Percentiles rank a stretch among this genome's conserved stretches.
Conservation (phyloP, 2,888 invertebrate genomes). For the Tenthredo notha region DNA sequence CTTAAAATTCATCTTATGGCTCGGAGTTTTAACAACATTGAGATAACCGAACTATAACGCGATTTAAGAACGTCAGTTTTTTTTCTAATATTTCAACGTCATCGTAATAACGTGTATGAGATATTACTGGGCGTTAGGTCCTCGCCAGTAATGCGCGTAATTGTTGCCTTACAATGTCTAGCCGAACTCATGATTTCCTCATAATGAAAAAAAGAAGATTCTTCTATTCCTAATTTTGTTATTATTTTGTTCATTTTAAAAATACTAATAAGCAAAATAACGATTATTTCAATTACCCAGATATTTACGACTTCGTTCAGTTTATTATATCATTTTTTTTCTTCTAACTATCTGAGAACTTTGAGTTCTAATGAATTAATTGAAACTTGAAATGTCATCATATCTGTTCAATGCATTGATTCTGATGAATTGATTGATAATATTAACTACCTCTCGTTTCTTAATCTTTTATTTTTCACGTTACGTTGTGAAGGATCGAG, state of each 20-base stretch:
- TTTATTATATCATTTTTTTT: background rate
- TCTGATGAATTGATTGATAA: background rate
- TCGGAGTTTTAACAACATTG: conserved; percentile 70
- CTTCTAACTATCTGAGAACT: background rate
- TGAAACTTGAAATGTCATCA: background rate
- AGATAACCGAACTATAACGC: conserved; percentile 66
- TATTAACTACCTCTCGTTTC: background rate
- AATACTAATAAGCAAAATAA: background rate
- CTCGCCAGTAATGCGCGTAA: background rate
- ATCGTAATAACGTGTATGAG: background rate
- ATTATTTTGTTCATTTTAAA: background rate
- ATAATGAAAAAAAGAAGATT: background rate
- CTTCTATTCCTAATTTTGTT: background rate
- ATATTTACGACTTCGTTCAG: background rate
- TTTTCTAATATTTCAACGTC: background rate
- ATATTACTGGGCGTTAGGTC: background rate
- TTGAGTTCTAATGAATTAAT: background rate
- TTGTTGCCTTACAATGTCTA: conserved; percentile 35
- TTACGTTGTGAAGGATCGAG: background rate
- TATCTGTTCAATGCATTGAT: background rate
- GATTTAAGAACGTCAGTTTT: background rate
- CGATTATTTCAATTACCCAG: background rate
- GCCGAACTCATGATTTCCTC: background rate
- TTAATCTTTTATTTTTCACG: background rate
- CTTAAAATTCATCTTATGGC: conserved; percentile 71